Conservation (phyloP, 2,113 vertebrate species). For the Gila orcuttii region DNA sequence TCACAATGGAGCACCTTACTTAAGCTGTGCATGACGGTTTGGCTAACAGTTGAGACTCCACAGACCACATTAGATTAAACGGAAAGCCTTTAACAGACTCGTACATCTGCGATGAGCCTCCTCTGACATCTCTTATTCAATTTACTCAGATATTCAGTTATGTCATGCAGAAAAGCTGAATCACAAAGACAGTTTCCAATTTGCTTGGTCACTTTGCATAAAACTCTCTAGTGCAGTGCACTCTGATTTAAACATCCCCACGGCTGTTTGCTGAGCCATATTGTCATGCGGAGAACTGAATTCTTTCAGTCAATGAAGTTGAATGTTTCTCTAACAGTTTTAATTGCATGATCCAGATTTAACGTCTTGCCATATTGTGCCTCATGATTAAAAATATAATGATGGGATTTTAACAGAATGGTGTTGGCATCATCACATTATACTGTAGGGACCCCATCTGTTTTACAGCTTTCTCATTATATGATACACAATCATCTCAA, state of each 20-base stretch:
- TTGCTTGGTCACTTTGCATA: constrained; percentile 3
- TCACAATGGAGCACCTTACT: neutral
- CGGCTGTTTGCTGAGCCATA: neutral
- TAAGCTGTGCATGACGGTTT: neutral
- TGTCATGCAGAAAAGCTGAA: neutral
- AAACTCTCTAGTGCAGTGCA: neutral
- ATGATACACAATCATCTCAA: neutral
- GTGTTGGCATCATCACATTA: neutral
- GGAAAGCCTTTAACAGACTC: constrained; percentile 1
- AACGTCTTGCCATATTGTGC: neutral
- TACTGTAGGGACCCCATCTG: neutral
- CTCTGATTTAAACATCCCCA: neutral
- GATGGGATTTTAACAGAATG: neutral
- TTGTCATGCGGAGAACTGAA: neutral
- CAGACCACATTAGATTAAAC: neutral
- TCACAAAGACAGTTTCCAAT: constrained; percentile 23
- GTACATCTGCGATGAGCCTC: neutral
- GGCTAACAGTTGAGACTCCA: neutral
- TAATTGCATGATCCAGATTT: neutral
- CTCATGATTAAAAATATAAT: neutral
- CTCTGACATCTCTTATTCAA: constrained; percentile 24
- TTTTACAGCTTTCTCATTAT: neutral
- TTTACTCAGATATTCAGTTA: neutral
- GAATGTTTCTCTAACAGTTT: neutral
- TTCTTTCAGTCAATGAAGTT: neutral